Evolutionary conservation across 2,797 vertebrate genomes (phyloP), one percentile per base, ranked within the genome.

Genomic region (Gymnothorax javanicus): DNA sequence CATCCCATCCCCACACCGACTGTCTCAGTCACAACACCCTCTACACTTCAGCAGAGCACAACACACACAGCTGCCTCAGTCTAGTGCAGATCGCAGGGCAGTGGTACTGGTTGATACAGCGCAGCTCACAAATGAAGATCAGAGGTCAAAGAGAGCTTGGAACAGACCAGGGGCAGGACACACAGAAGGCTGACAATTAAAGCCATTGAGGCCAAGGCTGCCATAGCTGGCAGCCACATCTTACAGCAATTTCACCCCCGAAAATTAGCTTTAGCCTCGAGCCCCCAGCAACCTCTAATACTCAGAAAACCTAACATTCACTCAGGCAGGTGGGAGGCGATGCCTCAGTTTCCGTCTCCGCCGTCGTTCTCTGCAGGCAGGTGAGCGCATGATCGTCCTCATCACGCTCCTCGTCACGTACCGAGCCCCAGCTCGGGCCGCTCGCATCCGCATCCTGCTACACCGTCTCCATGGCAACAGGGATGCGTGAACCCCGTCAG

Each of bases 331-430:
- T 94, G 94, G 92, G 91, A 89, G 86, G 85, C 89, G 83, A 73
- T 84, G 82, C 77, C 91, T 88, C 82, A 84, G 73, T 83, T 86
- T 83, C 56, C 69, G 81, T 25, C 67, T 2, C 23, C 69, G 69
- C 27, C 25, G n/a, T 11, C 17, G 87, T 85, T 43, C 85, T 91
- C 88, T 90, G 88, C 89, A 89, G 91, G 92, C 92, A 94, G 92
- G 93, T 93, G 94, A 95, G 89, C 84, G 92, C 91, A 91, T 94
- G 90, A 94, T 93, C 92, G 88, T 88, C 87, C 93, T 94, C 93
- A 95, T 95, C 93, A 92, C 90, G 94, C 95, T 95, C 93, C 93
- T 81, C 84, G 90, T 94, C 95, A 96, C 94, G 92, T 95, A 95
- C 89, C 11, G 87, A 90, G 87, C 91, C 81, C 79, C 88, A 89